phyloP scores from a whole-genome alignment of 1,140 invertebrate genomes.

The Phocides pigmalion region DNA sequence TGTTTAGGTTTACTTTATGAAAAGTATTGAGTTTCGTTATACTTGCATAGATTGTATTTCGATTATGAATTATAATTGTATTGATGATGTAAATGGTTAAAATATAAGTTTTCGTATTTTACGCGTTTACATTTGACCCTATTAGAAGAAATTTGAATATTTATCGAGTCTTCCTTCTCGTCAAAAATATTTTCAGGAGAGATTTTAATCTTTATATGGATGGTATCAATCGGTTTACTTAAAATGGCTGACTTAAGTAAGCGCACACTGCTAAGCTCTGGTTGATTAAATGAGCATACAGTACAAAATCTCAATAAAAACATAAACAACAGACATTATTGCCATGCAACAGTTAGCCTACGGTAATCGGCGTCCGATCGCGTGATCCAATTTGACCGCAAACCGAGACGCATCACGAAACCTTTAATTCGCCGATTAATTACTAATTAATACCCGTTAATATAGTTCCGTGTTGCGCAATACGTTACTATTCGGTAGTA shows the following conservation, averaged over 20 bases:
- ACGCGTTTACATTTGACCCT: too few relatives aligned
- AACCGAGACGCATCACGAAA: slow-evolving; percentile 41
- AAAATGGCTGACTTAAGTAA: not conserved
- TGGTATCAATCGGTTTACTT: too few relatives aligned
- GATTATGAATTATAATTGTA: too few relatives aligned
- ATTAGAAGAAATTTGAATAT: too few relatives aligned
- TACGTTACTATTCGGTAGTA: slow-evolving; percentile 9
- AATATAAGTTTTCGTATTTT: too few relatives aligned
- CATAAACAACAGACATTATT: slow-evolving; percentile 13
- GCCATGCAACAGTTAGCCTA: slow-evolving; percentile 64
- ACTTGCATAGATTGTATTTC: too few relatives aligned
- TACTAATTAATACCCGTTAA: slow-evolving; percentile 7
- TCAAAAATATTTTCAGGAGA: too few relatives aligned
- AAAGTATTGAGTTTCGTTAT: too few relatives aligned
- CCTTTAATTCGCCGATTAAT: slow-evolving; percentile 19
- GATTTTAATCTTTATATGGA: too few relatives aligned
- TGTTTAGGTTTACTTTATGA: too few relatives aligned
- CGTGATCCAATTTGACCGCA: slow-evolving; percentile 53
- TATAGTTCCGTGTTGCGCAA: slow-evolving; percentile 61
- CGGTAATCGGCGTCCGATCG: slow-evolving; percentile 54
- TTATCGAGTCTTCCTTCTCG: too few relatives aligned
- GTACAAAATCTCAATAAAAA: slow-evolving; percentile 13
- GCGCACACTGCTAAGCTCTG: not conserved
- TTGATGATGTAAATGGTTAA: too few relatives aligned
- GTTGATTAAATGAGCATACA: not conserved